Conservation (phyloP, 2,797 vertebrate genomes). For the Diceros bicornis region DNA sequence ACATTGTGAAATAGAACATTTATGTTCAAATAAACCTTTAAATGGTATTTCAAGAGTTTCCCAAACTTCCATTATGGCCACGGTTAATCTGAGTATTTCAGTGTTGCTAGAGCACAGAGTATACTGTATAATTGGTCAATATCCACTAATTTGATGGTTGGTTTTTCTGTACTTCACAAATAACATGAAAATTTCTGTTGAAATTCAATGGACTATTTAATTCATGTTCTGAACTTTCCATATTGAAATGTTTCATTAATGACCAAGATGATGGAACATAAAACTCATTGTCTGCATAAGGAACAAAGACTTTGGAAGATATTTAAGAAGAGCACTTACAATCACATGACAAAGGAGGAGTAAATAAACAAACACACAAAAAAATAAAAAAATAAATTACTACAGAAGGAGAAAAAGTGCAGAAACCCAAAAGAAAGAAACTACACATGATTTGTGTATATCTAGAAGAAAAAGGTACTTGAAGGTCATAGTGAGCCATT, state of each 20-base stretch:
- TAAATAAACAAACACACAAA: constrained; percentile 43
- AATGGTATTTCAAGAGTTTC: constrained; percentile 20
- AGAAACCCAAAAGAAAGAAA: constrained; percentile 12
- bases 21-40: constrained; percentile 60
- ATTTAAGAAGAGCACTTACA: constrained; percentile 1
- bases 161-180: constrained; percentile 4
- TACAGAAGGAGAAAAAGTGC: background rate
- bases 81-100: background rate
- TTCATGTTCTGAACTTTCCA: constrained; percentile 28
- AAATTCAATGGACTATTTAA: constrained; percentile 20
- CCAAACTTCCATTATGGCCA: background rate
- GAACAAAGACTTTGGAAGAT: background rate
- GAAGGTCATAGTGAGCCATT: background rate
- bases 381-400: constrained; percentile 8
- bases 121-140: background rate
- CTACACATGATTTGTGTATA: background rate
- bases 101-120: background rate
- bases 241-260: constrained; percentile 45
- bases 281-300: constrained; percentile 40
- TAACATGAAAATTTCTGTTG: constrained; percentile 16
- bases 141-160: background rate
- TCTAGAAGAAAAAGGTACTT: background rate
- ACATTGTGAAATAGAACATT: constrained; percentile 22
- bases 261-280: background rate
- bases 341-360: background rate